Conservation (phyloP, 2,888 invertebrate genomes). For the Salpingus planirostris region DNA sequence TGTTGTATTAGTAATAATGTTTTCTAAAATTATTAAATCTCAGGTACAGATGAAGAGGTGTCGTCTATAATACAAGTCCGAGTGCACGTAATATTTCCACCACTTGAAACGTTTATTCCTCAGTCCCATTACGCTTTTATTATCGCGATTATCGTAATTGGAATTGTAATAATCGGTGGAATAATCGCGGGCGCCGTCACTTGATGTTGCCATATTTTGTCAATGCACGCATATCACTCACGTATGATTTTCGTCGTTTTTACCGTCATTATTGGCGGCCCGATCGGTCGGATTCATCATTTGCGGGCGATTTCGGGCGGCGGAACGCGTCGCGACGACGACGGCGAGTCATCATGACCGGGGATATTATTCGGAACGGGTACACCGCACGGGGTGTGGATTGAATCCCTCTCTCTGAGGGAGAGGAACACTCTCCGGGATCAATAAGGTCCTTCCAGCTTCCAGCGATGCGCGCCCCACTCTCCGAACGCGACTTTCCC, state of each 20-base stretch:
- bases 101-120: constrained; percentile 36
- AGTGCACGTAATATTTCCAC: constrained; percentile 35
- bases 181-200: constrained; percentile 24
- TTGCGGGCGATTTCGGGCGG: constrained; percentile 9
- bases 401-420: constrained; percentile 19
- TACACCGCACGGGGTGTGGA: constrained; percentile 32
- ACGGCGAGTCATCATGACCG: constrained; percentile 22
- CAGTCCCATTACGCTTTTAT: constrained; percentile 30
- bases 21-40: too few relatives aligned
- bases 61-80: constrained; percentile 28
- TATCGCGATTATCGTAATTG: too few relatives aligned
- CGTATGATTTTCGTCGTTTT: too few relatives aligned
- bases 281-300: too few relatives aligned
- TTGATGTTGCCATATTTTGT: constrained; percentile 24
- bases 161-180: too few relatives aligned
- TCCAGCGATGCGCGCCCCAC: constrained; percentile 27
- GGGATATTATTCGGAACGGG: constrained; percentile 16
- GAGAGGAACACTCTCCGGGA: constrained; percentile 31
- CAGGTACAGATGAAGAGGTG: constrained; percentile 31
- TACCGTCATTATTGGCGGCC: too few relatives aligned
- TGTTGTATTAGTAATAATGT: too few relatives aligned
- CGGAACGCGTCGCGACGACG: constrained; percentile 18
- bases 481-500: background rate
- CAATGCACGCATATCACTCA: too few relatives aligned
- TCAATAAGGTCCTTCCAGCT: constrained; percentile 38